Percentiles rank a stretch among this genome's conserved stretches.
Evolutionary conservation across 2,888 invertebrate species (phyloP).

Genomic region (Lasioglossum calceatum): DNA sequence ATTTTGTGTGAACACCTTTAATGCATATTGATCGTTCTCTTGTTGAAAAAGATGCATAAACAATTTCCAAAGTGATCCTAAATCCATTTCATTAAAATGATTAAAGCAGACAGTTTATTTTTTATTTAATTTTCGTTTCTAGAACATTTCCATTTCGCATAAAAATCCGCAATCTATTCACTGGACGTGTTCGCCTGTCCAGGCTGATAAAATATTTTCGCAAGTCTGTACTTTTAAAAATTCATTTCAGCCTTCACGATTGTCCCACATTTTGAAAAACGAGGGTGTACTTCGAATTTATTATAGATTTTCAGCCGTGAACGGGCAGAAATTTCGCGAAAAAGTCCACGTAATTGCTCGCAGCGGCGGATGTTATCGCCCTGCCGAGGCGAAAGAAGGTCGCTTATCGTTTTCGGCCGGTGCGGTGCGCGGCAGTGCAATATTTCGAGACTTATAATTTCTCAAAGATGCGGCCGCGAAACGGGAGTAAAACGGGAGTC

Average conservation of each 20-base stretch:
- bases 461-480: conserved; percentile 38
- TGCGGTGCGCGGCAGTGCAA: conserved; percentile 7
- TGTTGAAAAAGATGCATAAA: no score
- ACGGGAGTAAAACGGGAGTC: conserved; percentile 34
- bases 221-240: neutral
- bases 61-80: no score
- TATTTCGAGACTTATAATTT: conserved; percentile 49
- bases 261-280: neutral
- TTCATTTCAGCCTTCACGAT: neutral
- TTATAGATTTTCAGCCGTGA: neutral
- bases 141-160: neutral
- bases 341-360: conserved; percentile 14
- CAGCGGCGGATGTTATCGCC: conserved; percentile 7
- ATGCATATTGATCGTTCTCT: no score
- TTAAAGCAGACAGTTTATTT: neutral
- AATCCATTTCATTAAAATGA: neutral
- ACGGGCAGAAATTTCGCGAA: neutral
- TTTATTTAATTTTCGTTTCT: neutral
- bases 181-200: no score
- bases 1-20: neutral
- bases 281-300: neutral
- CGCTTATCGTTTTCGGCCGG: conserved; percentile 27
- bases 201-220: no score
- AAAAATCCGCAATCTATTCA: no score
- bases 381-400: conserved; percentile 34